A percentile compares a stretch with the other conserved stretches of the same genome.
phyloP scores from a whole-genome alignment of 2,797 vertebrate genomes.

The Coilia nasus region DNA sequence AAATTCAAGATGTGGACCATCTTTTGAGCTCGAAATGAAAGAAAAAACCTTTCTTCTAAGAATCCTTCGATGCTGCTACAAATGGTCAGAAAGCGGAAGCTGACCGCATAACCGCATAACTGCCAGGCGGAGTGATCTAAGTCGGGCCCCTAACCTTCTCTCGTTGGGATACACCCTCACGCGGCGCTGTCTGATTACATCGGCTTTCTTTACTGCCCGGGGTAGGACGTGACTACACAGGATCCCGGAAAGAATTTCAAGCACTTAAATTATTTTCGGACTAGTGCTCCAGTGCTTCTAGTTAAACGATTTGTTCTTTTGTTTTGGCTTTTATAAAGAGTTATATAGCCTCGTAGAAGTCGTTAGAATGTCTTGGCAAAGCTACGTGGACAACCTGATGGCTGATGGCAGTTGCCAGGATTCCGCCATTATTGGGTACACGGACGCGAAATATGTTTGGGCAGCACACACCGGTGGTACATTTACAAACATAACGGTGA shows the following conservation, averaged over 20 bases:
- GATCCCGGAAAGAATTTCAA: background rate
- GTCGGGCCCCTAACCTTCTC: constrained; percentile 58
- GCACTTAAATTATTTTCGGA: background rate
- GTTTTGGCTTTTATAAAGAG: background rate
- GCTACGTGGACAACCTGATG: constrained; percentile 98
- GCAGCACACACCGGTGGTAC: constrained; percentile 86
- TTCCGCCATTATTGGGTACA: constrained; percentile 94
- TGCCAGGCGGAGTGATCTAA: constrained; percentile 74
- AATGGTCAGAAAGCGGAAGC: constrained; percentile 60
- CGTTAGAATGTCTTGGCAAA: constrained; percentile 91
- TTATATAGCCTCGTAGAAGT: constrained; percentile 61
- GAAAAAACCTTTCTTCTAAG: background rate
- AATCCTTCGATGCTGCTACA: constrained; percentile 64
- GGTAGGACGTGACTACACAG: constrained; percentile 39
- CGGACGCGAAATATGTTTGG: constrained; percentile 95
- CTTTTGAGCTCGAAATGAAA: too few relatives aligned
- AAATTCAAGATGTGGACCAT: too few relatives aligned
- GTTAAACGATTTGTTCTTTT: background rate
- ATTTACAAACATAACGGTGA: constrained; percentile 87
- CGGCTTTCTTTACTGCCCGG: constrained; percentile 75
- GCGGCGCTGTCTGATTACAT: constrained; percentile 74
- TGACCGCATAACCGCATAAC: constrained; percentile 57
- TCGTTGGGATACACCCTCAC: constrained; percentile 69
- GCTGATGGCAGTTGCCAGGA: constrained; percentile 96
- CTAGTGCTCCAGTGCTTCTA: background rate